A percentile compares a stretch with the other conserved stretches of the same genome.
Conservation (phyloP, 2,797 vertebrate species). For the Aphelocoma californica region DNA sequence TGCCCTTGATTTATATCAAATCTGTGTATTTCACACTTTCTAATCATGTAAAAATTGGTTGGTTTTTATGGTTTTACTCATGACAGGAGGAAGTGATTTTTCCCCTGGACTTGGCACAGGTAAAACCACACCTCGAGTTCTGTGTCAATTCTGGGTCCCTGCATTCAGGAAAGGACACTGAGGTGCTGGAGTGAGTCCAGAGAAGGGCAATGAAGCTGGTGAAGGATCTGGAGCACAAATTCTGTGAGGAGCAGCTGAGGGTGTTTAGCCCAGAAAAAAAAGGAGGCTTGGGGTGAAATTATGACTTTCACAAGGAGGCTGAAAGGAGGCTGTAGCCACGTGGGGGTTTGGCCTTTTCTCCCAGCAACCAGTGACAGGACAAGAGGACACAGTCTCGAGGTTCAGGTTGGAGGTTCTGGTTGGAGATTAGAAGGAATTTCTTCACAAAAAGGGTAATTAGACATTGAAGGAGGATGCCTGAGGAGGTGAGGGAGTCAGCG, state of each 20-base stretch:
- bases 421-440: background rate
- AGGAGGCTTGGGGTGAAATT: background rate
- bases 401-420: background rate
- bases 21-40: rapidly evolving
- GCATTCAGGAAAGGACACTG: background rate
- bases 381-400: background rate
- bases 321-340: background rate
- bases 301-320: background rate
- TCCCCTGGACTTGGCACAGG: background rate
- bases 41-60: background rate
- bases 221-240: background rate
- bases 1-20: background rate
- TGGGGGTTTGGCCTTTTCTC: background rate
- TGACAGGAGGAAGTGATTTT: background rate
- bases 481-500: rapidly evolving
- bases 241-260: background rate
- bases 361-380: background rate
- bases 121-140: background rate
- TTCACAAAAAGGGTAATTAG: background rate
- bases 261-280: background rate
- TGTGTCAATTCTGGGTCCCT: background rate
- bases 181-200: background rate
- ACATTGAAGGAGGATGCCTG: background rate
- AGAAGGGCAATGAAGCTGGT: background rate
- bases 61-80: background rate